Evolutionary conservation across 2,888 invertebrate species (phyloP), one percentile per base, ranked within the genome.

Genomic region (Desoria tigrina): DNA sequence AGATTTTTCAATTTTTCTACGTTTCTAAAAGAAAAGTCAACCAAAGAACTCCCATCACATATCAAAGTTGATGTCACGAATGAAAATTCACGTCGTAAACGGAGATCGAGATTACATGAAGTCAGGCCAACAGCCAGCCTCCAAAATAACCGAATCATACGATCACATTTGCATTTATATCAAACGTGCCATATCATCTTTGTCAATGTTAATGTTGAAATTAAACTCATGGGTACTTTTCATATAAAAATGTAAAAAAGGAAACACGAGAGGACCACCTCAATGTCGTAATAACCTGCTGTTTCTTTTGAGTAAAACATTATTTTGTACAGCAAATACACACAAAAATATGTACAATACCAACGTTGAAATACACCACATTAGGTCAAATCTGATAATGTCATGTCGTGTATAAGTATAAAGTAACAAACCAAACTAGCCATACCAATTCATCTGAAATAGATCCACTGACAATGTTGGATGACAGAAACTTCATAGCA

Each of bases 371-470:
- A 7, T 39, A 50, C 26, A 28, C 27, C 50, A 55, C 27, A 65
- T 61, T 61, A 55, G 61, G 66, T 66, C 66, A 66, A 58, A 66
- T 57, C 37, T 32, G 27, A 55, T 56, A 49, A 60, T 50, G 53
- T 66, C 50, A 58, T 61, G 57, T 54, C 66, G 53, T 66, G 51
- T 57, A 32, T 32, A 6, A 21, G 21, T 6, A 18, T 51, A 51
- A 6, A 24, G 21, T 7, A 45, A 51, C 24, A 26, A 3, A 45
- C n/a, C 6, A 45, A 16, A 16, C 45, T 51, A 24, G 6, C 11
- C 16, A 24, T 16, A 64, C 56, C 51, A 37, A 24, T 64, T 61
- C 57, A 58, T 58, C 28, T 58, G 58, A 58, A 58, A 58, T 58
- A 45, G 45, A 58, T 58, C 58, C 24, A 23, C 57, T 42, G 42